These are phyloP conservation scores for Eurytoma californica DNA, from an alignment of 2,888 invertebrate genomes.

Conservation along the genomic window DNA sequence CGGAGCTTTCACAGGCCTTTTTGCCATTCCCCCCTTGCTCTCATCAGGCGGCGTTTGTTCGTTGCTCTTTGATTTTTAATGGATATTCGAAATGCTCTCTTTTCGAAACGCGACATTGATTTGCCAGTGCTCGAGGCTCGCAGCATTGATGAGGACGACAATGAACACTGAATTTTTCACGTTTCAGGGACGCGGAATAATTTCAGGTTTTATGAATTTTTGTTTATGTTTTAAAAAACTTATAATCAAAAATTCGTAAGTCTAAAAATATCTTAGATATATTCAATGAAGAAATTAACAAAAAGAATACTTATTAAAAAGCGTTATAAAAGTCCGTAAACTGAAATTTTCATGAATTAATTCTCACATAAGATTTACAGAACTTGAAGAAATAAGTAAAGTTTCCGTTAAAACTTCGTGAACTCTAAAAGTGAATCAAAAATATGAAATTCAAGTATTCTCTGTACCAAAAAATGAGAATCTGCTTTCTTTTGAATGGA, in stretches of 20 bases:
- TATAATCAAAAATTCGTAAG: too few species aligned
- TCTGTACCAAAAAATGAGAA: constrained; percentile 27
- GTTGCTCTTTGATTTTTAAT: constrained; percentile 23
- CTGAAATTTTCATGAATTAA: too few species aligned
- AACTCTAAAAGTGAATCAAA: constrained; percentile 6
- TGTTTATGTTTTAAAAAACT: too few species aligned
- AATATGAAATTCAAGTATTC: constrained; percentile 42
- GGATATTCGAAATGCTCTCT: neutral
- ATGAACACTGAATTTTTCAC: too few species aligned
- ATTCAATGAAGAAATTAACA: too few species aligned
- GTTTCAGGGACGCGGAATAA: too few species aligned
- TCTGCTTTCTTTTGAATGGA: constrained; percentile 24
- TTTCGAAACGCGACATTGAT: neutral
- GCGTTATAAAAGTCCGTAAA: too few species aligned
- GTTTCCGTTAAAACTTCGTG: neutral
- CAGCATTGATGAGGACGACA: too few species aligned
- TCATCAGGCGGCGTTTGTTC: constrained; percentile 44
- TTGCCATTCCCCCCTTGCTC: neutral
- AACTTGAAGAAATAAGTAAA: neutral
- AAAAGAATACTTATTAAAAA: too few species aligned
- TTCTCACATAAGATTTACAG: too few species aligned
- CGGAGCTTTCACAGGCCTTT: neutral
- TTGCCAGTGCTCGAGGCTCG: neutral
- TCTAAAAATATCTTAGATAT: too few species aligned
- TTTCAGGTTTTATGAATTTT: too few species aligned